phyloP scores from a whole-genome alignment of 2,888 invertebrate species.

The Lobophora halterata region DNA sequence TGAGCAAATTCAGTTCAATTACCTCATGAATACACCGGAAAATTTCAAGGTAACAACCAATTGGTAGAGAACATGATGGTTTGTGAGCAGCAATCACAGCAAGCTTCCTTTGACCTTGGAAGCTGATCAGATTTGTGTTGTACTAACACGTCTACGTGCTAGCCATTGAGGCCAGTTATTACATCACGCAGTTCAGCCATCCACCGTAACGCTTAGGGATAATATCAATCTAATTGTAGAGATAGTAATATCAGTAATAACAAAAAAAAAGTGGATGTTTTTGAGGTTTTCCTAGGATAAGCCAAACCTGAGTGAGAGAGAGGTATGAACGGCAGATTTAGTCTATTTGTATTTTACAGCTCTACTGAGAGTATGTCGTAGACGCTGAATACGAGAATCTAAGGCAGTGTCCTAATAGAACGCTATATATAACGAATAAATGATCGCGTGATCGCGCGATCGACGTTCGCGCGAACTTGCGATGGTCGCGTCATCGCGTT shows the following conservation, averaged over 20 bases:
- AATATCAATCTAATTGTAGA: conserved; percentile 8
- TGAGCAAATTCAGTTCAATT: conserved; percentile 13
- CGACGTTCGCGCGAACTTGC: too few relatives aligned
- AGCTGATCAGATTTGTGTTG: conserved; percentile 42
- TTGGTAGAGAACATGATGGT: conserved; percentile 24
- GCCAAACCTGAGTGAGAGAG: too few relatives aligned
- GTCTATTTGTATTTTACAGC: too few relatives aligned
- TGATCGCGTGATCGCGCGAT: too few relatives aligned
- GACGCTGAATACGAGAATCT: conserved; percentile 7
- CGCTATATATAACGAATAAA: too few relatives aligned
- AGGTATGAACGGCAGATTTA: too few relatives aligned
- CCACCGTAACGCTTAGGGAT: conserved; percentile 31
- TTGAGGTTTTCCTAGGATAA: too few relatives aligned
- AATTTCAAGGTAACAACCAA: conserved; percentile 27
- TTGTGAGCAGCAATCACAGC: conserved; percentile 31
- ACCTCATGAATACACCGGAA: conserved; percentile 14
- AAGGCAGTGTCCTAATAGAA: too few relatives aligned
- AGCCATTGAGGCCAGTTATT: conserved; percentile 35
- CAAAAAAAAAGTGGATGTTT: too few relatives aligned
- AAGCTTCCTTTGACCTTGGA: conserved; percentile 47
- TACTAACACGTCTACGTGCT: conserved; percentile 31
- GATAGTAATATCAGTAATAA: background rate
- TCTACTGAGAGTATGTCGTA: too few relatives aligned
- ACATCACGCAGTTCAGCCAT: conserved; percentile 51
- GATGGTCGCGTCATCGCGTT: too few relatives aligned